A percentile compares a stretch with the other conserved stretches of the same genome.
These are phyloP conservation scores for Caenorhabditis doughertyi DNA, from an alignment of 2,888 invertebrate species.

Conservation along the genomic window DNA sequence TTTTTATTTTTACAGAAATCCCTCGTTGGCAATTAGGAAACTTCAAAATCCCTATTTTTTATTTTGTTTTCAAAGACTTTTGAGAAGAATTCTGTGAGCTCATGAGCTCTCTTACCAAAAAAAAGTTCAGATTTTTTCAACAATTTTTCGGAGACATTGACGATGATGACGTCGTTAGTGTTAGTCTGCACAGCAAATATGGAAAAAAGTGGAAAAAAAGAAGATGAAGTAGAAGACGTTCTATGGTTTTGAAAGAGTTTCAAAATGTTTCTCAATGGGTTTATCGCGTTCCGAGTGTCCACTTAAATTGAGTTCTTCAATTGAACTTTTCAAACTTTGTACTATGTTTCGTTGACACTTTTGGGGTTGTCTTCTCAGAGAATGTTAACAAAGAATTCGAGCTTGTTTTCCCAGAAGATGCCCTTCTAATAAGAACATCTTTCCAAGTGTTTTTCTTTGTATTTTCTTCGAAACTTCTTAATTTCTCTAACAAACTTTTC, in stretches of 20 bases:
- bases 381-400: too few species aligned
- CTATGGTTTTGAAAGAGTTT: constrained; percentile 18
- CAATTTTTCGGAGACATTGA: constrained; percentile 13
- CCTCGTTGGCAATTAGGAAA: constrained; percentile 18
- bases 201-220: constrained; percentile 3
- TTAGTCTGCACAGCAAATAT: not conserved
- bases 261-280: not conserved
- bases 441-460: too few species aligned
- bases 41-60: constrained; percentile 6
- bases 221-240: constrained; percentile 13
- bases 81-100: not conserved
- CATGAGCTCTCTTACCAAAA: not conserved
- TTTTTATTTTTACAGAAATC: too few species aligned
- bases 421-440: too few species aligned
- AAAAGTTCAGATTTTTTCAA: constrained; percentile 28
- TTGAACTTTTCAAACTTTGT: not conserved
- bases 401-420: too few species aligned
- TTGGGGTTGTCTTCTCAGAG: not conserved
- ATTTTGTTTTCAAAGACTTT: not conserved
- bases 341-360: not conserved
- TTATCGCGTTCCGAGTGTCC: constrained; percentile 4
- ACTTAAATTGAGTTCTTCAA: not conserved
- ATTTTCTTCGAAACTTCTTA: too few species aligned
- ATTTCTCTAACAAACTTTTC: too few species aligned
- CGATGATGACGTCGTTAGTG: constrained; percentile 40